A percentile compares a stretch with the other conserved stretches of the same genome.
Evolutionary conservation across 2,888 invertebrate genomes (phyloP).

Genomic region (Drosophila mercatorum): DNA sequence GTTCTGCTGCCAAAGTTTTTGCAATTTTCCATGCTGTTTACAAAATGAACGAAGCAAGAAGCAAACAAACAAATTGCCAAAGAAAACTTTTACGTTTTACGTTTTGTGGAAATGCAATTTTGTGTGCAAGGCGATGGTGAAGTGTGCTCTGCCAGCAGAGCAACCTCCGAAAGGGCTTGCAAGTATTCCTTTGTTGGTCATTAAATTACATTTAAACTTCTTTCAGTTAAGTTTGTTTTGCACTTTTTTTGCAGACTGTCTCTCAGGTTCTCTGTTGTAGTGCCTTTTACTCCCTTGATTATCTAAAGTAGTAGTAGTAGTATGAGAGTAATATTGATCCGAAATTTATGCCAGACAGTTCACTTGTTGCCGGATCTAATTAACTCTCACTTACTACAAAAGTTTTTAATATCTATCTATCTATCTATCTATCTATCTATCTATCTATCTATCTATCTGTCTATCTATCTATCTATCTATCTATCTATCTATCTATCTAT

Average conservation of each 20-base stretch:
- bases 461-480: too few species aligned
- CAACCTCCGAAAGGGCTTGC: conserved; percentile 11
- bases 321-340: not conserved
- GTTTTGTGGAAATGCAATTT: conserved; percentile 49
- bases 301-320: not conserved
- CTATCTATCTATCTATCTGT: too few species aligned
- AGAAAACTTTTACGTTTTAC: conserved; percentile 70
- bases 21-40: conserved; percentile 71
- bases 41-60: conserved; percentile 65
- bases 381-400: too few species aligned
- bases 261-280: not conserved
- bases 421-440: too few species aligned
- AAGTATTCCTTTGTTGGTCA: conserved; percentile 64
- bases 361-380: too few species aligned
- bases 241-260: conserved; percentile 14
- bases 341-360: too few species aligned
- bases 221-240: conserved; percentile 35
- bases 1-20: conserved; percentile 60
- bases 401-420: too few species aligned
- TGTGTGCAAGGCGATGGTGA: conserved; percentile 19
- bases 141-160: conserved; percentile 6
- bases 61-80: conserved; percentile 73
- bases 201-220: conserved; percentile 63
- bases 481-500: too few species aligned
- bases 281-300: not conserved